Conservation (phyloP, 2,797 vertebrate species). For the Coranthus polyacanthus region DNA sequence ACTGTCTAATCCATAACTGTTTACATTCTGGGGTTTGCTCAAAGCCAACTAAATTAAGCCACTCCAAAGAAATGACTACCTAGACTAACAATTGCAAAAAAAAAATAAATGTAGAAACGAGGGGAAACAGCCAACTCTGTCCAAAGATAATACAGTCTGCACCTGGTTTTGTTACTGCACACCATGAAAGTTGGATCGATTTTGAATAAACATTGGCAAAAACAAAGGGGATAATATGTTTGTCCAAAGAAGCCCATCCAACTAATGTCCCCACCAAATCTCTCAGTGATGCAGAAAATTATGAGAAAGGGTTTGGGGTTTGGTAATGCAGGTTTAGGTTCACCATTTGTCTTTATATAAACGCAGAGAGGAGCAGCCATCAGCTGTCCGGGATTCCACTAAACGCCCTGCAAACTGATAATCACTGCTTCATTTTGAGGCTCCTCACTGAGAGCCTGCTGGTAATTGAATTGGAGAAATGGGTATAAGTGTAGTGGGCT, state of each 20-base stretch:
- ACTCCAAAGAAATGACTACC: slow-evolving; percentile 37
- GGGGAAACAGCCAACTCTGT: not conserved
- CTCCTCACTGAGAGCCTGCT: slow-evolving; percentile 55
- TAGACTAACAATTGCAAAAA: not conserved
- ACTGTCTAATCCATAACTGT: slow-evolving; percentile 67
- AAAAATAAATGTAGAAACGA: no score
- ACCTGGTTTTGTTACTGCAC: not conserved
- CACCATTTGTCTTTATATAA: slow-evolving; percentile 4
- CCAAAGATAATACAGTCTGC: slow-evolving; percentile 4
- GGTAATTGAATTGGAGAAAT: slow-evolving; percentile 73
- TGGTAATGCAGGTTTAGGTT: slow-evolving; percentile 6
- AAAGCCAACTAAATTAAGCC: slow-evolving; percentile 41
- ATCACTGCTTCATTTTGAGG: slow-evolving; percentile 68
- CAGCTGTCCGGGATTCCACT: slow-evolving; percentile 48
- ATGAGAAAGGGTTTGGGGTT: not conserved
- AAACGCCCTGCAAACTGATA: slow-evolving; percentile 67
- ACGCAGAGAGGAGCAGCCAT: slow-evolving; percentile 22
- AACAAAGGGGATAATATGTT: not conserved
- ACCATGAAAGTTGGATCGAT: not conserved
- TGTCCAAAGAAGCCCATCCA: not conserved
- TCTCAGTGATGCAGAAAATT: slow-evolving; percentile 13
- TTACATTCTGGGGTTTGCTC: slow-evolving; percentile 55
- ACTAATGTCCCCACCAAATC: not conserved
- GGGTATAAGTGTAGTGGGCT: slow-evolving; percentile 57
- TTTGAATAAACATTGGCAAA: not conserved